Percentiles rank a stretch among this genome's conserved stretches.
phyloP scores from a whole-genome alignment of 2,888 invertebrate genomes.

The Miltochrista miniata region DNA sequence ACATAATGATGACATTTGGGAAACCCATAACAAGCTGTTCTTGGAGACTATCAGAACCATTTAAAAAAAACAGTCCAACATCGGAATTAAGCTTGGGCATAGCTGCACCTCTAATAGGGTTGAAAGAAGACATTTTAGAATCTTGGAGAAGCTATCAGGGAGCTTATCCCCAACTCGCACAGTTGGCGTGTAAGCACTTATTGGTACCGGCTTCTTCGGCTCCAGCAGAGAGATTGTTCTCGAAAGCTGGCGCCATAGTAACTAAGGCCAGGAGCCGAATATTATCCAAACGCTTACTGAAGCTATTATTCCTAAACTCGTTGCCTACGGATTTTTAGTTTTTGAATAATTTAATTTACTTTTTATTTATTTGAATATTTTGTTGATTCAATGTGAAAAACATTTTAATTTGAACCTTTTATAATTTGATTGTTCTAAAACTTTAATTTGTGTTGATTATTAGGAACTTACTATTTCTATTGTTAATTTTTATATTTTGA shows the following conservation, averaged over 20 bases:
- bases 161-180: no score
- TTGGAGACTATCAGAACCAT: slow-evolving; percentile 26
- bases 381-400: no score
- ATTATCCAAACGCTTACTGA: slow-evolving; percentile 20
- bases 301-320: slow-evolving; percentile 26
- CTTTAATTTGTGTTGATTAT: no score
- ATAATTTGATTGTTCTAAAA: no score
- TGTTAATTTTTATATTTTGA: no score
- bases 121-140: slow-evolving; percentile 32
- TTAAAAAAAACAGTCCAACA: slow-evolving; percentile 14
- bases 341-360: no score
- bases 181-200: slow-evolving; percentile 27
- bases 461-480: no score
- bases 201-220: slow-evolving; percentile 30
- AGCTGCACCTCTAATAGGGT: slow-evolving; percentile 26
- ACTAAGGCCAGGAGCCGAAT: slow-evolving; percentile 24
- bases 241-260: no score
- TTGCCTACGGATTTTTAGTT: no score
- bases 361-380: no score
- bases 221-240: slow-evolving; percentile 29
- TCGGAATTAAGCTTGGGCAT: slow-evolving; percentile 17
- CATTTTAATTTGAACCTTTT: no score
- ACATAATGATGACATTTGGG: slow-evolving; percentile 27
- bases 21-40: slow-evolving; percentile 31
- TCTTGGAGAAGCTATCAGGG: slow-evolving; percentile 31